phyloP scores from a whole-genome alignment of 2,797 vertebrate genomes.

The Mareca strepera region DNA sequence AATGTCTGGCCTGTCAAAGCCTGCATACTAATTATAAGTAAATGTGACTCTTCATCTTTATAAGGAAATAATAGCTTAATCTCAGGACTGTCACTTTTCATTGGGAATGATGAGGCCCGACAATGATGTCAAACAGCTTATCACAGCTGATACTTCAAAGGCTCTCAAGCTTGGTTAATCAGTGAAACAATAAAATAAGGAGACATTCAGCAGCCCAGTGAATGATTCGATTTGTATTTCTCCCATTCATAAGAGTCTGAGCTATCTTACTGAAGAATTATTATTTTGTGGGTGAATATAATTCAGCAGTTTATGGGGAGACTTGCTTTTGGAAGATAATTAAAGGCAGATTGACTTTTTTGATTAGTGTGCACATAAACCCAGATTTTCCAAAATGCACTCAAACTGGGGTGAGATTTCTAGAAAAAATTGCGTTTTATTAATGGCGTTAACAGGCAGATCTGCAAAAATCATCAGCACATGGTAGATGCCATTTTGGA shows the following conservation, averaged over 20 bases:
- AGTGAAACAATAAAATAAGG: conserved; percentile 67
- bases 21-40: conserved; percentile 74
- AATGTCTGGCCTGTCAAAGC: conserved; percentile 67
- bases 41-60: conserved; percentile 63
- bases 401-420: not conserved
- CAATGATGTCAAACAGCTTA: conserved; percentile 66
- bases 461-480: not conserved
- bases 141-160: conserved; percentile 62
- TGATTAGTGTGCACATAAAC: not conserved
- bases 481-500: not conserved
- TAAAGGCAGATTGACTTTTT: not conserved
- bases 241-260: not conserved
- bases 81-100: conserved; percentile 70
- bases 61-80: conserved; percentile 76
- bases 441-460: not conserved
- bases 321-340: not conserved
- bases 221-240: not conserved
- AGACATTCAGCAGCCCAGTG: not conserved
- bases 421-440: not conserved
- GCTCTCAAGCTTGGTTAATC: conserved; percentile 49
- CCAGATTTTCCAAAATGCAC: not conserved
- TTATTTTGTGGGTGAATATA: not conserved
- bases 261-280: not conserved
- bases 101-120: conserved; percentile 54
- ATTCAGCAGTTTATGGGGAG: not conserved